Base-by-base conservation (phyloP, 2,888 invertebrate genomes). In the Tanytarsus gracilentus region DNA sequence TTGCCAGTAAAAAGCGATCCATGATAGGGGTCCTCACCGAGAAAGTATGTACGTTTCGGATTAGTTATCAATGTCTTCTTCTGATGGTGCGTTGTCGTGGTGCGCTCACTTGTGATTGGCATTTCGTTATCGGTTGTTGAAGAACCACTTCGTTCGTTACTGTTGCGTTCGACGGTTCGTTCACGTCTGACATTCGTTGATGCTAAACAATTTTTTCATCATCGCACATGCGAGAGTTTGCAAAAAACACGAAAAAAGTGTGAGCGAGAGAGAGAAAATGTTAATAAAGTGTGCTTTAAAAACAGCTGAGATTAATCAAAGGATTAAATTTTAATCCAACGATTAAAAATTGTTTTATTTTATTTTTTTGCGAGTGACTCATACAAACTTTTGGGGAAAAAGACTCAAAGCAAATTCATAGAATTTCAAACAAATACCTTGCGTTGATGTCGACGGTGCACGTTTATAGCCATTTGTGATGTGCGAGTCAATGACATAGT, bases 21-120 rank as follows among this genome's bases (percentile, higher is more conserved):
- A 61, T 84, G 86, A 72, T 88, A 90, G 26, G 89, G 89, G 77
- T 90, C 89, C 75, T 90, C 89, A 23, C 89, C 89, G 65, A 90
- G 79, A 72, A 90, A 90, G 75, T 89, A 90, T 65, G 85, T 80
- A 69, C 86, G 86, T 64, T 85, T 79, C 9, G 85, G 84, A 64
- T 75, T 76, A n/a, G 71, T 69, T 26, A 72, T 68, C 40, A 67
- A 29, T 29, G 49, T 50, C 39, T 60, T 60, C 25, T 60, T 49
- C 25, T 60, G 49, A 40, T 49, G 68, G 64, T 52, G 68, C 66
- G 51, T 67, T 65, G 4, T 33, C 63, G 60, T 65, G 16, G 58
- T 58, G 8, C 44, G 39, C 40, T 56, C 55, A 56, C 40, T 58
- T 44, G 44, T 23, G 29, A 48, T 48, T 40, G 58, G 58, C 58